These are phyloP conservation scores for Gymnarchus niloticus DNA, from an alignment of 2,113 vertebrate genomes.

Conservation along the genomic window DNA sequence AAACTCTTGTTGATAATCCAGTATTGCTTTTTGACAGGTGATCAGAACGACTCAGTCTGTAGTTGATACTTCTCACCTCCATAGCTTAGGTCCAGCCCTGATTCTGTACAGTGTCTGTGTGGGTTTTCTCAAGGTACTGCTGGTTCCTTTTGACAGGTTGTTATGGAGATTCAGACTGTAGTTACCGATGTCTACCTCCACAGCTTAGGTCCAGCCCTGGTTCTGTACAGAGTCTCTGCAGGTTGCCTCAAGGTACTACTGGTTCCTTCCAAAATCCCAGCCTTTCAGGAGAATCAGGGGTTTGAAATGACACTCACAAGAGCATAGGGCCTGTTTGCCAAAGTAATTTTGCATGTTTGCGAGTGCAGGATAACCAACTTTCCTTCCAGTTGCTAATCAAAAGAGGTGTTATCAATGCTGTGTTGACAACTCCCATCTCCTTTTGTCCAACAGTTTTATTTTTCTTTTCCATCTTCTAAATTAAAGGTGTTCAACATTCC, in stretches of 20 bases:
- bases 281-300: neutral
- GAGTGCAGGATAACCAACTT: neutral
- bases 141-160: neutral
- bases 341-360: neutral
- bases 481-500: conserved; percentile 85
- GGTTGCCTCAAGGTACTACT: neutral
- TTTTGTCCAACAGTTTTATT: conserved; percentile 12
- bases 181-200: neutral
- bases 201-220: neutral
- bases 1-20: neutral
- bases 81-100: neutral
- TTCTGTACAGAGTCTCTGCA: too few species aligned
- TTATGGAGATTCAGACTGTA: neutral
- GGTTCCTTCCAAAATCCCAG: too few species aligned
- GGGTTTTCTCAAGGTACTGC: too few species aligned
- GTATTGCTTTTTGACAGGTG: neutral
- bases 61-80: neutral
- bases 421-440: neutral
- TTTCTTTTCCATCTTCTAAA: conserved; percentile 42
- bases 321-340: neutral
- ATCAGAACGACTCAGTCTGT: neutral
- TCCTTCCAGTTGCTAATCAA: neutral
- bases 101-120: too few species aligned
- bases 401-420: neutral
- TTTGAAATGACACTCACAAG: neutral